Percentiles rank a stretch among this genome's conserved stretches.
These are phyloP conservation scores for Lophura nycthemera DNA, from an alignment of 2,113 vertebrate genomes.

Conservation along the genomic window DNA sequence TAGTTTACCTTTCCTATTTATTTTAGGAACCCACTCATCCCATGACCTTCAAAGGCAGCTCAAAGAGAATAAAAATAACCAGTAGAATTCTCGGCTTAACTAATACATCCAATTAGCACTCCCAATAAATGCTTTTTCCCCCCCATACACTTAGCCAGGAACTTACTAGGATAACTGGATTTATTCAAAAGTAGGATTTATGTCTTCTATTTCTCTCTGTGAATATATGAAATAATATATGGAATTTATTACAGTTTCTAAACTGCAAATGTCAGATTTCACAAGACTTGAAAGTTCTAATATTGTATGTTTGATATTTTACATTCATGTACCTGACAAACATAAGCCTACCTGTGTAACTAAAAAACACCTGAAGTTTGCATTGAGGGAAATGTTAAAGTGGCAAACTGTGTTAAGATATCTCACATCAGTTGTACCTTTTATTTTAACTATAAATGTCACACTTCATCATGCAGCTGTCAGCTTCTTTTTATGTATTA, in stretches of 20 bases:
- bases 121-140: neutral
- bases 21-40: neutral
- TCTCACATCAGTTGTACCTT: conserved; percentile 46
- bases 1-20: neutral
- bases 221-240: neutral
- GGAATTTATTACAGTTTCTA: neutral
- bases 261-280: neutral
- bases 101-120: neutral
- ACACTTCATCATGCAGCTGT: conserved; percentile 70
- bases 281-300: neutral
- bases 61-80: neutral
- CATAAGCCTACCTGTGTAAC: neutral
- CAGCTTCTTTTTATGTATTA: conserved; percentile 61
- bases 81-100: neutral
- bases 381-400: conserved; percentile 56
- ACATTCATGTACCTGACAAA: neutral
- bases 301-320: neutral
- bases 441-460: conserved; percentile 73
- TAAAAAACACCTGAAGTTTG: neutral
- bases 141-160: neutral
- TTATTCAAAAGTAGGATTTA: neutral
- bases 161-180: neutral
- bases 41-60: neutral
- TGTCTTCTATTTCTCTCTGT: neutral
- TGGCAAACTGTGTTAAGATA: conserved; percentile 62